Conservation (phyloP, 2,888 invertebrate species). For the Pachycephus smyrnensis region DNA sequence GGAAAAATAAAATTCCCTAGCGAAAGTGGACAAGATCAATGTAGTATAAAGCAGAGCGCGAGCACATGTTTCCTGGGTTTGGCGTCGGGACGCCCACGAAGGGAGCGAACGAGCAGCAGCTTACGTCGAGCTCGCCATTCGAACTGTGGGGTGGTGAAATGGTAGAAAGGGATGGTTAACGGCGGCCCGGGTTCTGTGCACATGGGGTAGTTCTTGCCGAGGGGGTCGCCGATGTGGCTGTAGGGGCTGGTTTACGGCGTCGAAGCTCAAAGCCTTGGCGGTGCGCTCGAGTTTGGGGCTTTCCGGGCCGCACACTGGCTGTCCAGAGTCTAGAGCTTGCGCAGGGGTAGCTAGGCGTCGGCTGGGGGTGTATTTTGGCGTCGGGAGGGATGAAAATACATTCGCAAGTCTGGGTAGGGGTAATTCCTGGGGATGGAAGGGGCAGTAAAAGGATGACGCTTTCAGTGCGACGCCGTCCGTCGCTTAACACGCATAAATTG, state of each 20-base stretch:
- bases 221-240: conserved; percentile 9
- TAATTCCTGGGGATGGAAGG: conserved; percentile 19
- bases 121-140: too few species aligned
- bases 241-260: conserved; percentile 27
- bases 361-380: conserved; percentile 38
- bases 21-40: too few species aligned
- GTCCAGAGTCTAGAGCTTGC: conserved; percentile 42
- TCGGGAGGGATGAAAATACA: background rate
- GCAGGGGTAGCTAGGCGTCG: conserved; percentile 54
- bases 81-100: too few species aligned
- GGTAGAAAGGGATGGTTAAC: too few species aligned
- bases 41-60: too few species aligned
- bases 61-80: too few species aligned
- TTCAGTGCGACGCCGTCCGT: conserved; percentile 55
- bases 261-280: conserved; percentile 38
- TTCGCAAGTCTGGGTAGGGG: too few species aligned
- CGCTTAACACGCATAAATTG: conserved; percentile 46
- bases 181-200: too few species aligned
- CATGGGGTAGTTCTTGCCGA: conserved; percentile 6
- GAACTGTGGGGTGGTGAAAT: too few species aligned
- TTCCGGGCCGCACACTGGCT: conserved; percentile 22
- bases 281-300: conserved; percentile 34
- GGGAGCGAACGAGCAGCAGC: too few species aligned
- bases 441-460: conserved; percentile 27
- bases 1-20: too few species aligned